Evolutionary conservation across 2,797 vertebrate genomes (phyloP).

Genomic region (Eptatretus atami): DNA sequence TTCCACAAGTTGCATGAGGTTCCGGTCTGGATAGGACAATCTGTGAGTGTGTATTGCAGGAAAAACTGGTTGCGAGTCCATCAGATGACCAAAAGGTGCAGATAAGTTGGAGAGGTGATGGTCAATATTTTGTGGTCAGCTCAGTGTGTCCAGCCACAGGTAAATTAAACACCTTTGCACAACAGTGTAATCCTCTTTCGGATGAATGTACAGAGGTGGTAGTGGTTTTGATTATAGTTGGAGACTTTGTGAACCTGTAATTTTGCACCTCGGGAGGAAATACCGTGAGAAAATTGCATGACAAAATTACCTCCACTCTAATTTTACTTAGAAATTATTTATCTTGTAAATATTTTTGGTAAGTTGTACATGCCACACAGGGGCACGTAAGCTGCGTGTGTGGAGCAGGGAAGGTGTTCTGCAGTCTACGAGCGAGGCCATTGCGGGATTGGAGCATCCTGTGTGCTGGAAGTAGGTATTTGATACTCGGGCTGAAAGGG

Average conservation of each 20-base stretch:
- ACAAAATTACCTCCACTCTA: no score
- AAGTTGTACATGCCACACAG: constrained; percentile 12
- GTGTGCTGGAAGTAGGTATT: constrained; percentile 64
- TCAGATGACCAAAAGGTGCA: constrained; percentile 44
- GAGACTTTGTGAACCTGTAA: background rate
- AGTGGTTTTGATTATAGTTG: no score
- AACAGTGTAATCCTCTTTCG: no score
- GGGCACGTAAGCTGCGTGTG: constrained; percentile 41
- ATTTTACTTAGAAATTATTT: background rate
- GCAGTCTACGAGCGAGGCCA: constrained; percentile 54
- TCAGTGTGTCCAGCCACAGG: constrained; percentile 39
- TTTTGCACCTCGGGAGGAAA: background rate
- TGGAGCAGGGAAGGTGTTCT: constrained; percentile 70
- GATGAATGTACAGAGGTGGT: no score
- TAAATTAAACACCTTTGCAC: constrained; percentile 11
- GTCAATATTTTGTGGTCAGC: constrained; percentile 58
- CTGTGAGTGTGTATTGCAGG: constrained; percentile 15
- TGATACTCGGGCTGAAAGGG: background rate
- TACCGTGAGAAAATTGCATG: no score
- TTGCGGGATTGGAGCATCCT: constrained; percentile 44
- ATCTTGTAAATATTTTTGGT: background rate
- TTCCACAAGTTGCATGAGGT: no score
- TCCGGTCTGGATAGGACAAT: background rate
- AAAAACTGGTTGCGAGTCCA: constrained; percentile 20
- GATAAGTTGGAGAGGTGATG: constrained; percentile 64